phyloP scores from a whole-genome alignment of 64 coral and sea anemone genomes.

The Trachythela sp. region DNA sequence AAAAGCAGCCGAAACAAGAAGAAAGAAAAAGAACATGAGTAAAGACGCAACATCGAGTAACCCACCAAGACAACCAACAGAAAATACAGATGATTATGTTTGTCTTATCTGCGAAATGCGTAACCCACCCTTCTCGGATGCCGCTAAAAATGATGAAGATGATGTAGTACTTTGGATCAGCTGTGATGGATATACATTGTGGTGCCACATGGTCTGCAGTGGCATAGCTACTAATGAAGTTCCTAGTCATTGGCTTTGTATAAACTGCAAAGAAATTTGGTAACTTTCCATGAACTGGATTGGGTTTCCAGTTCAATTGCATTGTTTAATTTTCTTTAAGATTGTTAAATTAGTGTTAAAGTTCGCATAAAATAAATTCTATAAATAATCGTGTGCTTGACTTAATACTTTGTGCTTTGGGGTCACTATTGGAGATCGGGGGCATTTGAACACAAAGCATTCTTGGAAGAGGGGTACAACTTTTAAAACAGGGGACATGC shows the following conservation, averaged over 20 bases:
- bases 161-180: not conserved
- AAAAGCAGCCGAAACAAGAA: conserved; percentile 12
- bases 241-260: not conserved
- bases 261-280: conserved; percentile 14
- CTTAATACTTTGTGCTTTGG: too few relatives aligned
- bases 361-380: too few relatives aligned
- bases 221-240: not conserved
- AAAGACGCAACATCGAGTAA: not conserved
- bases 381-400: too few relatives aligned
- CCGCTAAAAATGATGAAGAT: not conserved
- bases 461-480: too few relatives aligned
- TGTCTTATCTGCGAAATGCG: not conserved
- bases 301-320: too few relatives aligned
- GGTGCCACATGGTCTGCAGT: not conserved
- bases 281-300: not conserved
- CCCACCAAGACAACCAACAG: not conserved
- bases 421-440: too few relatives aligned
- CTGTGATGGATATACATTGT: not conserved
- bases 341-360: too few relatives aligned
- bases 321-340: too few relatives aligned
- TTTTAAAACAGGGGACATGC: too few relatives aligned
- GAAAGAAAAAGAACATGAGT: not conserved
- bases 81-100: not conserved
- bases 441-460: too few relatives aligned
- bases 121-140: not conserved